phyloP scores from a whole-genome alignment of 2,797 vertebrate species.

The Coregonus sp. region DNA sequence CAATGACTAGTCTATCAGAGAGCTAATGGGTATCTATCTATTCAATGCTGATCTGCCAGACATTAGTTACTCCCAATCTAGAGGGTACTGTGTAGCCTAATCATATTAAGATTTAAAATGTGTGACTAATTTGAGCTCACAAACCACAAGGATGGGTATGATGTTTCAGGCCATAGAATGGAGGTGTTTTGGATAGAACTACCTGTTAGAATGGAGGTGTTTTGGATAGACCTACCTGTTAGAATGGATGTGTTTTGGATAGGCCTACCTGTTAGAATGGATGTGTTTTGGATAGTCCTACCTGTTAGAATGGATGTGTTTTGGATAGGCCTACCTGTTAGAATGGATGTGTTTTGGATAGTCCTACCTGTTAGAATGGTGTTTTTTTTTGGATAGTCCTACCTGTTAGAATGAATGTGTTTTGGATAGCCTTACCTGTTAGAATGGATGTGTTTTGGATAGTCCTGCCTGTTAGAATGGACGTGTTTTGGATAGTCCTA shows the following conservation, averaged over 20 bases:
- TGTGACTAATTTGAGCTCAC: too few species aligned
- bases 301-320: neutral
- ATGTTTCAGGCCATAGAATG: neutral
- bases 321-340: neutral
- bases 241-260: neutral
- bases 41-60: neutral
- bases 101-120: too few species aligned
- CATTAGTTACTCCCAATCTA: neutral
- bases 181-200: neutral
- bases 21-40: neutral
- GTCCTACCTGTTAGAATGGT: neutral
- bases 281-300: neutral
- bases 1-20: neutral
- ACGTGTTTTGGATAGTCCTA: too few species aligned
- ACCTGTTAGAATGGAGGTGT: neutral
- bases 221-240: neutral
- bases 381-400: neutral
- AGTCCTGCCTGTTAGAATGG: too few species aligned
- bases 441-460: too few species aligned
- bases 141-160: too few species aligned
- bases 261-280: neutral
- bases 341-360: neutral
- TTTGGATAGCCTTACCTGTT: too few species aligned
- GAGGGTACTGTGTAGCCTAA: too few species aligned
- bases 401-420: too few species aligned